Percentiles rank a stretch among this genome's conserved stretches.
Evolutionary conservation across 2,888 invertebrate species (phyloP).

Genomic region (Lomographa bimaculata): DNA sequence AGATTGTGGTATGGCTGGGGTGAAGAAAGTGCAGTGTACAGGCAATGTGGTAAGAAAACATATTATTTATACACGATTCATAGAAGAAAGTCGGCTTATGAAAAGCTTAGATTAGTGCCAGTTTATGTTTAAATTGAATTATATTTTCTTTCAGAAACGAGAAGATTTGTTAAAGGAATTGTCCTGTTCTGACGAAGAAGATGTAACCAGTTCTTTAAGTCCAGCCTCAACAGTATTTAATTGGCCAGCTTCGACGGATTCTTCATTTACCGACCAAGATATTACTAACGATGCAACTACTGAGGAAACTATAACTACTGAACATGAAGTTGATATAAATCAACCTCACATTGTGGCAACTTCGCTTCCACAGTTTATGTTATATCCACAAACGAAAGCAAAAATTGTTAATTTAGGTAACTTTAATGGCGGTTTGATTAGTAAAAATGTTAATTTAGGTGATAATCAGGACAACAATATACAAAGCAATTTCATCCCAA

Average conservation of each 20-base stretch:
- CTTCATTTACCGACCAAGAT: conserved; percentile 54
- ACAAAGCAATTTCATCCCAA: conserved; percentile 67
- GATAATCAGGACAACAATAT: conserved; percentile 54
- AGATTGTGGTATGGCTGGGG: conserved; percentile 89
- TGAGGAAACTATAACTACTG: conserved; percentile 55
- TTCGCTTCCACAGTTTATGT: conserved; percentile 33
- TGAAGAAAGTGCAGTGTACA: conserved; percentile 88
- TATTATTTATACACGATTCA: not conserved
- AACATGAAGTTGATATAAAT: conserved; percentile 52
- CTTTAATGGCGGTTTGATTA: conserved; percentile 39
- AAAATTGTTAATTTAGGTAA: conserved; percentile 35
- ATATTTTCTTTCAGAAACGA: conserved; percentile 74
- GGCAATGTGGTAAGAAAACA: conserved; percentile 86
- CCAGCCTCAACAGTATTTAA: conserved; percentile 44
- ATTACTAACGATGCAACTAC: conserved; percentile 50
- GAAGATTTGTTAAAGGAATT: conserved; percentile 84
- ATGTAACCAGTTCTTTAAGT: conserved; percentile 51
- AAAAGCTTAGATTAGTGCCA: too few species aligned
- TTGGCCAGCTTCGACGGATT: conserved; percentile 50
- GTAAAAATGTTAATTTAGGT: conserved; percentile 51
- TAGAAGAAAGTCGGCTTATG: too few species aligned
- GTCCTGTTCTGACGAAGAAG: conserved; percentile 81
- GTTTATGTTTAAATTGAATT: too few species aligned
- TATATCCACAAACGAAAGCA: conserved; percentile 26
- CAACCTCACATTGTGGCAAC: conserved; percentile 44